Base-by-base conservation (phyloP, 2,113 vertebrate genomes). In the Tapirus terrestris region DNA sequence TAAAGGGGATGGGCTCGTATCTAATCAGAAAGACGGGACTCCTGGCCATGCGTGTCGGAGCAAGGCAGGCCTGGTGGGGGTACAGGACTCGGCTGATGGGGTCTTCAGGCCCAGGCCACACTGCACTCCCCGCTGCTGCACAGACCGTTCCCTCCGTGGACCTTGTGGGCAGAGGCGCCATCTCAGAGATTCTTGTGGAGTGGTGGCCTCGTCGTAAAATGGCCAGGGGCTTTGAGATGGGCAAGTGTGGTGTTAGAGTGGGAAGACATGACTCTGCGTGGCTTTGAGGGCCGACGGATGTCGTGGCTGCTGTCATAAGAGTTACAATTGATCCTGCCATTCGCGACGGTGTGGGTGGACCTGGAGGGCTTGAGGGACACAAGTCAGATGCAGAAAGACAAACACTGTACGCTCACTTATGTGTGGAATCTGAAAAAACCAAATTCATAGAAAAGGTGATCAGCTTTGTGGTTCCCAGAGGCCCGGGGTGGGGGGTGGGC, bases 371-470 rank as follows among this genome's bases (percentile, higher is more conserved):
- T 12, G 11, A 17, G 36, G 3, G 14, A 3, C 27, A 2, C 21
- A 27, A 33, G 56, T 51, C 80, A 31, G 39, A 61, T 20, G 1
- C 31, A 56, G 33, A 25, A 18, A 36, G 51, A 48, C 39, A 5
- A 13, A 27, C 1, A 0, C 29, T 0, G 1, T 43, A 0, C 1
- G 0, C 2, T 12, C 58, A 17, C 25, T 6, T 1, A 4, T 0
- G 0, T 4, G 29, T 1, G 21, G n/a, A 9, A 13, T 27, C 60
- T 10, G 0, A 56, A 56, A 43, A 43, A 6, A 16, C 18, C 58
- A 43, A 13, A 20, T 60, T 36, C 20, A 0, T 1, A 48, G 21
- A 25, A 77, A n/a, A 13, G n/a, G 20, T 18, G 4, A 6, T 33
- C 13, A 18, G 45, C 3, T 14, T 7, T 10, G 48, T 29, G 72